Percentiles rank a stretch among this genome's conserved stretches.
Conservation (phyloP, 2,113 vertebrate genomes). For the Peucedramus taeniatus region DNA sequence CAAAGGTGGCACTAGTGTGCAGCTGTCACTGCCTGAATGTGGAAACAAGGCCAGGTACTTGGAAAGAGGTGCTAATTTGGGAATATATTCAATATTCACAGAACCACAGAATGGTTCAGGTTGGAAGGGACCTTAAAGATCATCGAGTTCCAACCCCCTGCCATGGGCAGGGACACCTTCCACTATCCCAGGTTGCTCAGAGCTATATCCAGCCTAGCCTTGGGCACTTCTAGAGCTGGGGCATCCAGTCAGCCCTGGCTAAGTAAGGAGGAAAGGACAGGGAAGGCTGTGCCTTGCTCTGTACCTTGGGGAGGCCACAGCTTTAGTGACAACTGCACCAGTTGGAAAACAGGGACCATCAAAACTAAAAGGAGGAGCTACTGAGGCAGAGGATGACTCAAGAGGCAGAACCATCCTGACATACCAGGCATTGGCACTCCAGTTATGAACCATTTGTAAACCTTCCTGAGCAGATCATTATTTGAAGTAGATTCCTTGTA, state of each 20-base stretch:
- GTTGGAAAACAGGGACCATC: background rate
- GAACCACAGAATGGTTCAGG: fast-evolving
- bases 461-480: background rate
- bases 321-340: background rate
- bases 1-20: background rate
- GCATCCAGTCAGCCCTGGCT: background rate
- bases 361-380: background rate
- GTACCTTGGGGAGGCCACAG: fast-evolving
- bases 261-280: background rate
- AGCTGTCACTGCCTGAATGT: background rate
- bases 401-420: background rate
- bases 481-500: background rate
- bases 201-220: background rate
- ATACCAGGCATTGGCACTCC: background rate
- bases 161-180: background rate
- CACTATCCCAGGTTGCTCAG: background rate
- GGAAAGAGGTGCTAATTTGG: background rate
- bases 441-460: background rate
- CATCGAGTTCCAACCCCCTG: background rate
- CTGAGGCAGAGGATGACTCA: background rate
- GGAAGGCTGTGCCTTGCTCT: background rate
- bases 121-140: background rate
- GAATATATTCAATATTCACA: background rate
- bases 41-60: background rate
- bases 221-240: background rate